A percentile compares a stretch with the other conserved stretches of the same genome.
These are phyloP conservation scores for Potorous gilbertii DNA, from an alignment of 2,797 vertebrate genomes.

Conservation along the genomic window DNA sequence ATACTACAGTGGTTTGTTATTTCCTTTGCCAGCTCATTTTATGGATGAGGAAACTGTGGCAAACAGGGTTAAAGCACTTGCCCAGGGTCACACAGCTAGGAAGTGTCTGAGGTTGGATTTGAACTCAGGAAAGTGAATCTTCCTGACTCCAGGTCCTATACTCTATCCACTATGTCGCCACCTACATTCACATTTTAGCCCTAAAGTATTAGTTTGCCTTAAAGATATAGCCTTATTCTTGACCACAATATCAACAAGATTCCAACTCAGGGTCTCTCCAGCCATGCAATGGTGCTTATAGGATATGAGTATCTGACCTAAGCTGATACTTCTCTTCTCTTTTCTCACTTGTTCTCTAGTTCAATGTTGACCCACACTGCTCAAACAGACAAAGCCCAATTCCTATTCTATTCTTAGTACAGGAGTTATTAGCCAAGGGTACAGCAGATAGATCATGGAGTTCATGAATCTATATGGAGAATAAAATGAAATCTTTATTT, in stretches of 20 bases:
- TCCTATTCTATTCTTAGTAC: not conserved
- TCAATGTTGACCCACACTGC: not conserved
- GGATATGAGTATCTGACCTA: not conserved
- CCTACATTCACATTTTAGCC: not conserved
- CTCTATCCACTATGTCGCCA: not conserved
- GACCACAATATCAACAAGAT: accelerated
- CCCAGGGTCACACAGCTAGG: not conserved
- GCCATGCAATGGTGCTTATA: not conserved
- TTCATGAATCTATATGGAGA: not conserved
- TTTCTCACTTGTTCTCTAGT: not conserved
- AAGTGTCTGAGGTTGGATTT: not conserved
- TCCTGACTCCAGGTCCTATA: not conserved
- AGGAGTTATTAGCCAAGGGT: not conserved
- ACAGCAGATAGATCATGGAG: not conserved
- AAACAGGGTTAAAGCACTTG: not conserved
- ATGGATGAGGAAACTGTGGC: not conserved
- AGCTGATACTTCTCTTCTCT: not conserved
- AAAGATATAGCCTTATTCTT: not conserved
- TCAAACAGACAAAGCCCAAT: not conserved
- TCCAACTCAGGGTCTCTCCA: too few relatives aligned
- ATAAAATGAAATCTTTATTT: not conserved
- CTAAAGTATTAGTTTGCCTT: not conserved
- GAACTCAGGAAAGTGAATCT: not conserved
- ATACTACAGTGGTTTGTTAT: not conserved
- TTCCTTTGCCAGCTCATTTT: not conserved